A percentile compares a stretch with the other conserved stretches of the same genome.
Evolutionary conservation across 1,140 invertebrate species (phyloP).

Genomic region (Neuroterus valhalla): DNA sequence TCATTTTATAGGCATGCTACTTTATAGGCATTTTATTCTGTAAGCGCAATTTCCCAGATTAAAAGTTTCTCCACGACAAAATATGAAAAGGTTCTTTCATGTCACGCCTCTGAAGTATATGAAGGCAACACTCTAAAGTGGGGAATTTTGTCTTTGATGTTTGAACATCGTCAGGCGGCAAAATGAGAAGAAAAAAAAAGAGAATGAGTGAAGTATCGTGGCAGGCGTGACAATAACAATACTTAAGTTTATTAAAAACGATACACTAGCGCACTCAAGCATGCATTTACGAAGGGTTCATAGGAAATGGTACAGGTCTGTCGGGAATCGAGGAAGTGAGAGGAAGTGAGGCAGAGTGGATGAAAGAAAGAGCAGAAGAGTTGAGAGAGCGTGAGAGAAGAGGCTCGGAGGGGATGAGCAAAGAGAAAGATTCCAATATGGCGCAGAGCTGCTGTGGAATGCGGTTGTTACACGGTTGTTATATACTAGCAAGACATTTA

Average conservation of each 20-base stretch:
- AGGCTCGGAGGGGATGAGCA: slow-evolving; percentile 23
- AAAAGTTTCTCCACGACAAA: too few species aligned
- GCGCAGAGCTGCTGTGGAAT: slow-evolving; percentile 54
- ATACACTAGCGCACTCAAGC: slow-evolving; percentile 18
- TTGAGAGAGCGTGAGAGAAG: slow-evolving; percentile 37
- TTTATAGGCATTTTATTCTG: too few species aligned
- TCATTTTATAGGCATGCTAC: too few species aligned
- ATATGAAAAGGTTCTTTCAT: too few species aligned
- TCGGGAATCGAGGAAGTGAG: slow-evolving; percentile 19
- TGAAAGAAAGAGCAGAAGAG: slow-evolving; percentile 11
- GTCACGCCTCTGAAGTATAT: background rate
- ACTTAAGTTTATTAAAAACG: slow-evolving; percentile 33
- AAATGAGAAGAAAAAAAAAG: background rate
- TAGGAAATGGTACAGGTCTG: slow-evolving; percentile 39
- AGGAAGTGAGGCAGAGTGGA: slow-evolving; percentile 17
- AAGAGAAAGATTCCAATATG: slow-evolving; percentile 57
- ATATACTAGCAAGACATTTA: slow-evolving; percentile 54
- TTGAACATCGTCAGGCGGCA: background rate
- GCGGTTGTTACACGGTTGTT: slow-evolving; percentile 49
- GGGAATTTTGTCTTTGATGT: background rate
- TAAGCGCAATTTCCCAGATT: too few species aligned
- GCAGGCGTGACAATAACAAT: slow-evolving; percentile 22
- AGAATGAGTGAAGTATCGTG: background rate
- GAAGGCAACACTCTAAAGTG: background rate
- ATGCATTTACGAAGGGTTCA: slow-evolving; percentile 36